phyloP scores from a whole-genome alignment of 2,113 vertebrate species.

The Hymenochirus boettgeri region DNA sequence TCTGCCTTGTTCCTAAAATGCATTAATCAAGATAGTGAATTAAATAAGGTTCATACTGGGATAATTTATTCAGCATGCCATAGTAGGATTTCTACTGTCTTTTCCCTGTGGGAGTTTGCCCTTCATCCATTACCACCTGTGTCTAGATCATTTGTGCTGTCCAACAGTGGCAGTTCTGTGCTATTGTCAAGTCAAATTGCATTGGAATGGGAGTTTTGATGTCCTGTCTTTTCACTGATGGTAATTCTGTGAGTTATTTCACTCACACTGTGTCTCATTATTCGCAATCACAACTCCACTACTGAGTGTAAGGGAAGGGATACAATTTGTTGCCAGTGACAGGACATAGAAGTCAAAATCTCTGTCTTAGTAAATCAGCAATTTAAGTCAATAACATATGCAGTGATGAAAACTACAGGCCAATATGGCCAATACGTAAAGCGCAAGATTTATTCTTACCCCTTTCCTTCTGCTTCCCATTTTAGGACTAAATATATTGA shows the following conservation, averaged over 20 bases:
- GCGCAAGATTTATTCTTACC: no score
- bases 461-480: no score
- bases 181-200: slow-evolving; percentile 7
- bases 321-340: no score
- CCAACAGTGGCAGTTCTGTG: slow-evolving; percentile 9
- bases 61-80: slow-evolving; percentile 9
- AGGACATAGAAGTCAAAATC: no score
- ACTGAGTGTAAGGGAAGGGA: no score
- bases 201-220: neutral
- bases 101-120: slow-evolving; percentile 9
- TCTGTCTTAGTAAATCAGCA: no score
- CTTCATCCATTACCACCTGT: slow-evolving; percentile 30
- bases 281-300: neutral
- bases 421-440: no score
- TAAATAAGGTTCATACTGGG: slow-evolving; percentile 16
- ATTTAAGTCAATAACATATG: no score
- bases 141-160: slow-evolving; percentile 4
- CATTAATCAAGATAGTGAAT: slow-evolving; percentile 15
- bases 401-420: no score
- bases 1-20: neutral
- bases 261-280: slow-evolving; percentile 1
- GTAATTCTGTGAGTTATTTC: neutral
- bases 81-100: slow-evolving; percentile 17
- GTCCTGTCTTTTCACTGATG: neutral
- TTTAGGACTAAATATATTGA: no score